Conservation (phyloP, 1,140 invertebrate genomes). For the Zaprionus capensis region DNA sequence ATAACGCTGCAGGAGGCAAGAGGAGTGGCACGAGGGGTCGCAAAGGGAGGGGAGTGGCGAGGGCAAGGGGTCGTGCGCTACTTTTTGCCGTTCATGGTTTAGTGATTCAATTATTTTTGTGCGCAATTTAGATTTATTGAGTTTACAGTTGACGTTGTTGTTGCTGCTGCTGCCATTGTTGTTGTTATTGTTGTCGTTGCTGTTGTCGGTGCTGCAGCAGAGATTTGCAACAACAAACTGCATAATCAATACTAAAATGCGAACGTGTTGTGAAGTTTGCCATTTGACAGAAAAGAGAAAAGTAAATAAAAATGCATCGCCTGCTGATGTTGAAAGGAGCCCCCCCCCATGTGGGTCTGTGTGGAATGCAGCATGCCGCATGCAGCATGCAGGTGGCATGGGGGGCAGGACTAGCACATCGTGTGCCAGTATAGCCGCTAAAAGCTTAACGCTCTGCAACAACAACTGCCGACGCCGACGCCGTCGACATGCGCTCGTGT, state of each 20-base stretch:
- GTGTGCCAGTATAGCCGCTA: conserved; percentile 58
- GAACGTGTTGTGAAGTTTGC: conserved; percentile 66
- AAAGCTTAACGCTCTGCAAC: conserved; percentile 74
- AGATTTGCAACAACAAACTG: conserved; percentile 79
- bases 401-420: not conserved
- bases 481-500: conserved; percentile 60
- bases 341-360: conserved; percentile 2
- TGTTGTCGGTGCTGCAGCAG: conserved; percentile 32
- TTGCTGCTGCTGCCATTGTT: conserved; percentile 14
- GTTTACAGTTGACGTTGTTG: conserved; percentile 56
- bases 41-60: not conserved
- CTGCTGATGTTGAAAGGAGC: conserved; percentile 19
- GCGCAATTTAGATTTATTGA: conserved; percentile 82
- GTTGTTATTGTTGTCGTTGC: conserved; percentile 13
- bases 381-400: not conserved
- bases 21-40: not conserved
- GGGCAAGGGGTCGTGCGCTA: not conserved
- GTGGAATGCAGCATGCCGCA: conserved; percentile 23
- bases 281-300: conserved; percentile 57
- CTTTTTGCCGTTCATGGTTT: conserved; percentile 65
- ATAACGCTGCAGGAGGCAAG: conserved; percentile 17
- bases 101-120: conserved; percentile 83
- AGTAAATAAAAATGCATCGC: conserved; percentile 59
- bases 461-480: conserved; percentile 25
- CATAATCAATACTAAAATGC: conserved; percentile 80